Base-by-base conservation (phyloP, 2,888 invertebrate genomes). In the Chrysolina americana region DNA sequence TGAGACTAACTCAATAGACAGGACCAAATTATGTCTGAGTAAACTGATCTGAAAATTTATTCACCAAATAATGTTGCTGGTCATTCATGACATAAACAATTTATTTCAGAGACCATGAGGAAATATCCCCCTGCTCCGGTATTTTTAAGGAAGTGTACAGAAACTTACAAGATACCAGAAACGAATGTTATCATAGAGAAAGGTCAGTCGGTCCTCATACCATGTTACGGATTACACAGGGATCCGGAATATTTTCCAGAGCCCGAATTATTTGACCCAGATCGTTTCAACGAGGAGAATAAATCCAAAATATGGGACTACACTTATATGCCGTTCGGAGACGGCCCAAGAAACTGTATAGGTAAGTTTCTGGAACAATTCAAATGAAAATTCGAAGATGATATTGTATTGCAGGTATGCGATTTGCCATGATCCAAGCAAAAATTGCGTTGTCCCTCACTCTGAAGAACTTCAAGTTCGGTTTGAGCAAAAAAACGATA, bases 121-220 rank as follows among this genome's bases (percentile, higher is more conserved):
- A 90, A 91, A 83, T 91, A 91, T 84, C 92, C 92, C 8, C 90
- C 91, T 8, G 91, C 91, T 1, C 89, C 90, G 2, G 84, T 89
- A 36, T 86, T 91, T 66, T 85, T 89, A 15, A 85, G 91, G 64
- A 89, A 88, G 80, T 91, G 90, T 80, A 91, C 89, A 17, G 87
- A 89, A 78, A 83, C 87, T 11, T 92, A 91, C 82, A 84, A 81
- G 65, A 84, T 92, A 76, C 91, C 91, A 0, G 88, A 86, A 17
- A 89, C 89, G 6, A 83, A 90, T 41, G 85, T 90, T 2, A 84
- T 87, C 17, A 85, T 92, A 53, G 89, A 90, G 71, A 87, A 89
- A 79, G 91, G 90, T 3, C 87, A 89, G 76, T 87, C 89, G 0
- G 89, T 91, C 1, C 83, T 90, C 13, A 89, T 92, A 79, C 91